A percentile compares a stretch with the other conserved stretches of the same genome.
Evolutionary conservation across 2,113 vertebrate species (phyloP).

Genomic region (Dipodomys merriami): DNA sequence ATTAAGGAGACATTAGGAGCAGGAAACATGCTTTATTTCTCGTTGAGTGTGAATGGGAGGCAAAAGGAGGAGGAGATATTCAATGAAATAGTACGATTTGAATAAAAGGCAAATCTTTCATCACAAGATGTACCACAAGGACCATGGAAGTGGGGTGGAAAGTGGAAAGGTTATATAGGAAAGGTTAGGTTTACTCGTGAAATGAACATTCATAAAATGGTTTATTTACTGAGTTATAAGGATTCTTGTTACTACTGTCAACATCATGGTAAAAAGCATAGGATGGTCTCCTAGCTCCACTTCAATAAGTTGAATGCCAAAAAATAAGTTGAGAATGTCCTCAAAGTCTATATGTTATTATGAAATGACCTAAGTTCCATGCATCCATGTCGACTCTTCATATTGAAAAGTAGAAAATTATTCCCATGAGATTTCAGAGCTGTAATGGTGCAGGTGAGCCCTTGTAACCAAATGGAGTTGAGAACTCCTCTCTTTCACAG

Average conservation of each 20-base stretch:
- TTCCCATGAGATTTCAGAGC: not conserved
- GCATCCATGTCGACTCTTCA: not conserved
- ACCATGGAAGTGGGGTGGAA: not conserved
- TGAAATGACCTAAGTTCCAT: not conserved
- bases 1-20: constrained; percentile 25
- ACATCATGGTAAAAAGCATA: constrained; percentile 31
- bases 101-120: not conserved
- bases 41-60: not conserved
- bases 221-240: not conserved
- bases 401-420: not conserved
- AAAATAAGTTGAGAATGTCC: not conserved
- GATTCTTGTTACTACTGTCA: not conserved
- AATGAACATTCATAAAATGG: not conserved
- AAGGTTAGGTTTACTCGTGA: not conserved
- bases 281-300: not conserved
- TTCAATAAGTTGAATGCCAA: not conserved
- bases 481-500: not conserved
- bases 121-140: not conserved
- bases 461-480: not conserved
- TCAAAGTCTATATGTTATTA: not conserved
- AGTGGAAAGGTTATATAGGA: not conserved
- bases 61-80: constrained; percentile 39
- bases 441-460: not conserved
- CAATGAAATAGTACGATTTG: constrained; percentile 13
- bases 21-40: constrained; percentile 49